A percentile compares a stretch with the other conserved stretches of the same genome.
These are phyloP conservation scores for Eristalinus sepulchralis DNA, from an alignment of 2,888 invertebrate species.

Conservation along the genomic window DNA sequence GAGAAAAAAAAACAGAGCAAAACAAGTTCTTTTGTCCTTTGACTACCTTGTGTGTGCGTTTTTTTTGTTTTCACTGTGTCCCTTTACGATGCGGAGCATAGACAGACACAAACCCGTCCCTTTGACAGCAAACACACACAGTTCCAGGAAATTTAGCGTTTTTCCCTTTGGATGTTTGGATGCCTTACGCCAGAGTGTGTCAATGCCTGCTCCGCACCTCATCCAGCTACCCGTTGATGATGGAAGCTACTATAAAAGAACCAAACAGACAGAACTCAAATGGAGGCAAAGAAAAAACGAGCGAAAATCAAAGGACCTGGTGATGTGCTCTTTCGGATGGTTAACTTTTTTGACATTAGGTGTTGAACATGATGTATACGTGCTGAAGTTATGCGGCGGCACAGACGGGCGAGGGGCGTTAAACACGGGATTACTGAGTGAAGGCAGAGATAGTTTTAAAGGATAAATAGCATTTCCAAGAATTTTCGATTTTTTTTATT, in stretches of 20 bases:
- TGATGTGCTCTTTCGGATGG: constrained; percentile 8
- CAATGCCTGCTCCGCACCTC: neutral
- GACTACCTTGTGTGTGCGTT: neutral
- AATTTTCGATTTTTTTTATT: neutral
- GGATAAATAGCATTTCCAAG: neutral
- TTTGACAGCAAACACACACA: constrained; percentile 41
- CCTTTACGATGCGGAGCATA: neutral
- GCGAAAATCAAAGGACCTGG: neutral
- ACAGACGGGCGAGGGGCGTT: neutral
- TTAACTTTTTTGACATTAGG: constrained; percentile 47
- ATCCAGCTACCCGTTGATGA: neutral
- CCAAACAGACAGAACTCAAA: neutral
- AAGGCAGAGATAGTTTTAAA: neutral
- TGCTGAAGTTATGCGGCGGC: neutral
- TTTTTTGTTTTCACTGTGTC: neutral
- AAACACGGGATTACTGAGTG: neutral
- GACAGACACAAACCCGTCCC: constrained; percentile 32
- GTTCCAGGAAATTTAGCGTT: constrained; percentile 52
- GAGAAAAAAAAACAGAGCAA: neutral
- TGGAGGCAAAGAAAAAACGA: neutral
- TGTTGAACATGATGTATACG: constrained; percentile 58
- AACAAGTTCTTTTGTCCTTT: neutral
- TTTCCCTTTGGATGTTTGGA: constrained; percentile 8
- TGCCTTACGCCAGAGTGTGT: neutral
- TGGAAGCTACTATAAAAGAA: neutral